Evolutionary conservation across 2,113 vertebrate species (phyloP), one percentile per base, ranked within the genome.

Genomic region (Acrocephalus arundinaceus): DNA sequence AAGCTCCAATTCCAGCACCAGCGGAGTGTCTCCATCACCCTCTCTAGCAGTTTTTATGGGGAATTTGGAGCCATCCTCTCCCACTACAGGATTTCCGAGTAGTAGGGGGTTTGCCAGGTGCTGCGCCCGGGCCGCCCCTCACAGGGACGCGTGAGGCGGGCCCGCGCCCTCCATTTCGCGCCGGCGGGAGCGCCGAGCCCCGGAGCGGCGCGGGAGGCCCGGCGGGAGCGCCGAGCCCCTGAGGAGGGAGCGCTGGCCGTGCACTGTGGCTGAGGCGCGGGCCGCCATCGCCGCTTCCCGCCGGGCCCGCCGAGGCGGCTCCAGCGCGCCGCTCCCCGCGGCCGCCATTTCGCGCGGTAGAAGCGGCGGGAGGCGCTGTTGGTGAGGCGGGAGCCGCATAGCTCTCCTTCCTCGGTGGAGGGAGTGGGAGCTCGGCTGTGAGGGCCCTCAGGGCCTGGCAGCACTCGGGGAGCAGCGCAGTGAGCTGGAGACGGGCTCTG

Each of bases 131-230:
- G 35, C 41, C 9, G 5, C 19, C 4, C 46, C 59, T 74, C 65
- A 19, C 4, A 6, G 6, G 4, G 45, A 25, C 8, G 0, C 1
- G 18, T 2, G 4, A 7, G 24, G 31, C 19, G 9, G 19, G 1
- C 25, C 15, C 22, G 1, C 14, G 31, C 10, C 65, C 66, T 45
- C 57, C 76, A 25, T 65, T 68, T 43, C 21, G 9, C 45, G 21
- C 21, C 22, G 2, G 11, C 35, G 35, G 35, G 35, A 35, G 35
- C 35, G 35, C 35, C 35, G 35, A 35, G 35, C 35, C 35, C 35
- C 35, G 35, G 35, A 35, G 35, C 35, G 35, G 35, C 35, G 8
- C 7, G 8, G 35, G 35, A 35, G 35, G 35, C 35, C 35, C 35
- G 35, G 35, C 35, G 35, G 35, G 35, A 35, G 35, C 35, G 35